phyloP scores from a whole-genome alignment of 2,797 vertebrate genomes.

The Fundulus diaphanus region DNA sequence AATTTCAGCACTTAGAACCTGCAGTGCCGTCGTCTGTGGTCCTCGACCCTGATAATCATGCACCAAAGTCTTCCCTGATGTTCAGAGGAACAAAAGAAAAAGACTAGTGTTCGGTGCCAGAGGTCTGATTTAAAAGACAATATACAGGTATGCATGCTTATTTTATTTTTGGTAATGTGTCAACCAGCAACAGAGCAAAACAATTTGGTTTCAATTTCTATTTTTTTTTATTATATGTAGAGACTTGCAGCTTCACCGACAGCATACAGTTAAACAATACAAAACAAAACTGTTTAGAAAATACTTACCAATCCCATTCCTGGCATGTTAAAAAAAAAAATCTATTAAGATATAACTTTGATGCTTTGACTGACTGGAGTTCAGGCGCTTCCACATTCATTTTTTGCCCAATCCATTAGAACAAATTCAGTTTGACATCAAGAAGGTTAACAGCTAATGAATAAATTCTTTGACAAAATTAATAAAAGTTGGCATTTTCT shows the following conservation, averaged over 20 bases:
- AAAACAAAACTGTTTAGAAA: slow-evolving; percentile 73
- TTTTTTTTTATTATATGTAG: slow-evolving; percentile 65
- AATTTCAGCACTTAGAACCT: neutral
- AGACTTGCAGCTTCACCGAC: slow-evolving; percentile 71
- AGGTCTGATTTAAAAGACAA: too few species aligned
- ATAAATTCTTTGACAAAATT: slow-evolving; percentile 53
- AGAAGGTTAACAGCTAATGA: slow-evolving; percentile 55
- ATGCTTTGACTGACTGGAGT: slow-evolving; percentile 47
- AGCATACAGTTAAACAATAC: slow-evolving; percentile 80
- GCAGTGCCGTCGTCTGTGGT: neutral
- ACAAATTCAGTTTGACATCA: slow-evolving; percentile 60
- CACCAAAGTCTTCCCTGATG: neutral
- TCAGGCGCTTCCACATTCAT: slow-evolving; percentile 30
- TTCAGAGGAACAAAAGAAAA: neutral
- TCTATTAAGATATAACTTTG: slow-evolving; percentile 40
- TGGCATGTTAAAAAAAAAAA: slow-evolving; percentile 70
- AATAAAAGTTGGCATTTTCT: slow-evolving; percentile 65
- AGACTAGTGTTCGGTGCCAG: neutral
- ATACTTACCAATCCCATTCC: slow-evolving; percentile 85
- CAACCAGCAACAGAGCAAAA: neutral
- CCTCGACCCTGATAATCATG: neutral
- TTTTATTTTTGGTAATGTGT: neutral
- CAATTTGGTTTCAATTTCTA: slow-evolving; percentile 66
- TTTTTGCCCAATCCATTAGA: slow-evolving; percentile 49
- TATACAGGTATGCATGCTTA: neutral